Base-by-base conservation (phyloP, 2,797 vertebrate genomes). In the Karalla daura region DNA sequence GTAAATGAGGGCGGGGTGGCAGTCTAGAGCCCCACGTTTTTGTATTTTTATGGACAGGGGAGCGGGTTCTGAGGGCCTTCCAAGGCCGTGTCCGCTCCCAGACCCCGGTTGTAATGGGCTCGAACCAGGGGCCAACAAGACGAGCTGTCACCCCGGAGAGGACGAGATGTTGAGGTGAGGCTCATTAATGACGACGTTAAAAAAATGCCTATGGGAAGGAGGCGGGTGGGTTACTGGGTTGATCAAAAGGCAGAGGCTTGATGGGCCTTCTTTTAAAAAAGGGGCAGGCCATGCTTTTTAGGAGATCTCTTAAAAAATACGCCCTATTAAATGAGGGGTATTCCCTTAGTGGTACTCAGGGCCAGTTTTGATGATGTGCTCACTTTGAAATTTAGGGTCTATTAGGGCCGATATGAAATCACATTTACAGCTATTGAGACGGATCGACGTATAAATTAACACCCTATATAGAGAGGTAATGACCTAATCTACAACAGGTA, bases 121-220 rank as follows among this genome's bases (percentile, higher is more conserved):
- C 24, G 18, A 74, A 66, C 61, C n/a, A 24, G 44, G 84, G 70
- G 76, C 78, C 78, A 63, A 88, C 74, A 81, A 84, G 83, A 81
- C 47, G 55, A 78, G 81, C 83, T 76, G 67, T 87, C 84, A 83
- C 82, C 74, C 54, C 43, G 51, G 63, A 76, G 54, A 87, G 74
- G 88, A 85, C 78, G 70, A 81, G 83, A 83, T 83, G 81, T 76
- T 84, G 78, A 78, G 80, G 82, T 74, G 69, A 86, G 70, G 78
- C 70, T 85, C 83, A 87, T 87, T 93, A 92, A 92, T 84, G 86
- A 85, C 49, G 78, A 80, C 83, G 84, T 88, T 87, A 80, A 85
- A 84, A 81, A 76, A 81, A 74, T 58, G 70, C 76, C 84, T 72
- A 76, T 85, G 87, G 86, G 72, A 86, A 81, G 35, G 74, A 67